Conservation (phyloP, 2,797 vertebrate genomes). For the Ispidina picta region DNA sequence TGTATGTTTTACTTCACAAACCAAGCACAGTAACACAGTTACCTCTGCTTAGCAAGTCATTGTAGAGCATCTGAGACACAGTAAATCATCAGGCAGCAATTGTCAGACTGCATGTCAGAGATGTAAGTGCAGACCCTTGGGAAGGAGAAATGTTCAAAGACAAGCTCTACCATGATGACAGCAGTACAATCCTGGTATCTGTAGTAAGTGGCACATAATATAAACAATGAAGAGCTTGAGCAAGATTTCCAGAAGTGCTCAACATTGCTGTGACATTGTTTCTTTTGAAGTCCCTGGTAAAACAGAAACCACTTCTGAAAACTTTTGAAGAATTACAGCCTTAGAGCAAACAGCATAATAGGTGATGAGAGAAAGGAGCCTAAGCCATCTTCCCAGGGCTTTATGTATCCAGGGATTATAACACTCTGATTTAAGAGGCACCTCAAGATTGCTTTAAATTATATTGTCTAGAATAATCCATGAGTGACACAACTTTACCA, state of each 20-base stretch:
- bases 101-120: not conserved
- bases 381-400: not conserved
- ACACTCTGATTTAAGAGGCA: not conserved
- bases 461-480: not conserved
- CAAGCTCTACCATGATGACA: not conserved
- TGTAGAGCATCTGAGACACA: not conserved
- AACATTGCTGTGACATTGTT: not conserved
- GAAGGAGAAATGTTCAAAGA: not conserved
- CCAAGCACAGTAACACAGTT: not conserved
- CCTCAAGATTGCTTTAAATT: not conserved
- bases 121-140: not conserved
- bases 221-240: not conserved
- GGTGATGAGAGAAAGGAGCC: not conserved
- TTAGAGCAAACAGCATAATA: not conserved
- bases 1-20: not conserved
- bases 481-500: not conserved
- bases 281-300: slow-evolving; percentile 12
- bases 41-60: not conserved
- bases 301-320: slow-evolving; percentile 1
- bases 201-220: not conserved
- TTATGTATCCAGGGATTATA: not conserved
- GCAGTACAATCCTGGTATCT: not conserved
- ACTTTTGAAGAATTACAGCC: not conserved
- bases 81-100: not conserved
- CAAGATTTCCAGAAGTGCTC: not conserved